Evolutionary conservation across 2,113 vertebrate species (phyloP).

Genomic region (Melanerpes aurifrons): DNA sequence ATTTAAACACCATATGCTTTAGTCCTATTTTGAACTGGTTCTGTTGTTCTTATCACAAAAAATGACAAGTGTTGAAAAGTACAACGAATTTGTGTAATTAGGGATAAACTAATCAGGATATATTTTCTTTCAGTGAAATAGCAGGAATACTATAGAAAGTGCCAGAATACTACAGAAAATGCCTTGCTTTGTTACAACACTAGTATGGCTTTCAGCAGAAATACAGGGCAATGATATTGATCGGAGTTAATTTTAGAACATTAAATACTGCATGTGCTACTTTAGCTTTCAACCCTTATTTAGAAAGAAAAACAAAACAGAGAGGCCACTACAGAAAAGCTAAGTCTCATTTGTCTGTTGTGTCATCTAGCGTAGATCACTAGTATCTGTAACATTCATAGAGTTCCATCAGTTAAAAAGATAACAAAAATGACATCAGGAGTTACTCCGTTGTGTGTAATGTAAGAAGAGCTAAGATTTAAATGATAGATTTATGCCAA

Average conservation of each 20-base stretch:
- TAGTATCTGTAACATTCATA: neutral
- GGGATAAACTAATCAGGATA: conserved; percentile 46
- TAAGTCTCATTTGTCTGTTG: neutral
- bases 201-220: neutral
- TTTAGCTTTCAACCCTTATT: neutral
- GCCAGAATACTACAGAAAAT: neutral
- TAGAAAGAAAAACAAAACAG: conserved; percentile 35
- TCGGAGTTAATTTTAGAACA: conserved; percentile 8
- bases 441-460: neutral
- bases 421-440: neutral
- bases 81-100: conserved; percentile 37
- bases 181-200: neutral
- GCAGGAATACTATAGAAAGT: neutral
- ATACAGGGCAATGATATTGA: neutral
- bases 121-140: conserved; percentile 40
- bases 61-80: conserved; percentile 31
- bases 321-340: conserved; percentile 8
- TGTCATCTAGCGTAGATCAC: neutral
- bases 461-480: conserved; percentile 69
- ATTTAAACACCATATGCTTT: conserved; percentile 50
- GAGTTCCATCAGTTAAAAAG: neutral
- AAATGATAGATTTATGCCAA: conserved; percentile 77
- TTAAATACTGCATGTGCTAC: conserved; percentile 33
- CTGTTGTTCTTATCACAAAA: conserved; percentile 29
- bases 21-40: conserved; percentile 44